phyloP scores from a whole-genome alignment of 2,113 vertebrate species.

The Dascyllus trimaculatus region DNA sequence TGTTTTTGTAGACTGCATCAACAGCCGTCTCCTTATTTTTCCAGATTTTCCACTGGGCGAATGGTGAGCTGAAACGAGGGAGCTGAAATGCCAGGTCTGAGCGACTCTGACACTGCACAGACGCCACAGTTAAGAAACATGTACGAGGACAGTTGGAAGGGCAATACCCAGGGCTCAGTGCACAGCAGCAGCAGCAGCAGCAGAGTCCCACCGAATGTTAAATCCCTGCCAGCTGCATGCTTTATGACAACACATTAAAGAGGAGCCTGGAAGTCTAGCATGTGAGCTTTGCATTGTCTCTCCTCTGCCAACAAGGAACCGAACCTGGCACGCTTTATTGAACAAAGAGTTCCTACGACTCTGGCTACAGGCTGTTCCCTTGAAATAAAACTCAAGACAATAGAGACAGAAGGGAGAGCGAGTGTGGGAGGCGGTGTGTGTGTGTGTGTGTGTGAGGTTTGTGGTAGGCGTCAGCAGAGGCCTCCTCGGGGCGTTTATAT shows the following conservation, averaged over 20 bases:
- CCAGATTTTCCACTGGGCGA: slow-evolving; percentile 46
- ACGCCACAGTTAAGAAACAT: slow-evolving; percentile 33
- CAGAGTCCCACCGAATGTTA: slow-evolving; percentile 52
- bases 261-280: slow-evolving; percentile 79
- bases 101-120: slow-evolving; percentile 60
- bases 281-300: slow-evolving; percentile 68
- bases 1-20: slow-evolving; percentile 35
- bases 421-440: slow-evolving; percentile 48
- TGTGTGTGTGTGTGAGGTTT: slow-evolving; percentile 45
- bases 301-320: slow-evolving; percentile 69
- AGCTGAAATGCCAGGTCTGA: slow-evolving; percentile 60
- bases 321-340: slow-evolving; percentile 68
- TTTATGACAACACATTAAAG: slow-evolving; percentile 84
- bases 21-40: slow-evolving; percentile 25
- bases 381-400: slow-evolving; percentile 65
- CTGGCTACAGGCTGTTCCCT: slow-evolving; percentile 51
- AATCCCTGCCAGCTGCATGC: slow-evolving; percentile 76
- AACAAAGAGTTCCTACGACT: slow-evolving; percentile 68
- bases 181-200: slow-evolving; percentile 25
- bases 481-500: slow-evolving; percentile 42
- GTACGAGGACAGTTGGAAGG: slow-evolving; percentile 57
- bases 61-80: slow-evolving; percentile 41
- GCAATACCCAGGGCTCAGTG: slow-evolving; percentile 46
- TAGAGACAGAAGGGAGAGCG: slow-evolving; percentile 49
- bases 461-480: slow-evolving; percentile 47